Evolutionary conservation across 2,888 invertebrate species (phyloP), one percentile per base, ranked within the genome.

Genomic region (Agrilus biguttatus): DNA sequence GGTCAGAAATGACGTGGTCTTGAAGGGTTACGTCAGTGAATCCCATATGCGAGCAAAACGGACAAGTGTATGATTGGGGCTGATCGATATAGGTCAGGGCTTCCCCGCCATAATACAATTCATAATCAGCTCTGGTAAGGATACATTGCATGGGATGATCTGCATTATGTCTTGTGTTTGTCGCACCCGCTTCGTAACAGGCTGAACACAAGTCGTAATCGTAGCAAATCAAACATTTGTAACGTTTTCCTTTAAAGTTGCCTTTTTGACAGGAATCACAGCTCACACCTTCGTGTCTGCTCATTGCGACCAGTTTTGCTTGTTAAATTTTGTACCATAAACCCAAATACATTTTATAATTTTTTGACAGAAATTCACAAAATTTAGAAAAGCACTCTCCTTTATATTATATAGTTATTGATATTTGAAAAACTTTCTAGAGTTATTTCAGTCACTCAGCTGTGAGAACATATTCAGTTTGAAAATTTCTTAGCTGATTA

Each of bases 91-190:
- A 23, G 8, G 13, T 12, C 8, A 23, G 3, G n/a, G 37, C 12
- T 35, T 34, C 42, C 12, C 38, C 38, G 5, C 42, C 42, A 14
- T 17, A 42, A 17, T 42, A 42, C 14, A 42, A 36, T 14, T 38
- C 38, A 10, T 17, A 10, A 14, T 42, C 42, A 12, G 33, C 39
- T 3, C 36, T 32, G 14, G 43, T 32, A 12, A 43, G n/a, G 12
- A 43, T 43, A 12, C 43, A 43, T 17, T 43, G 43, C 43, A 43
- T 43, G 2, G 43, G 39, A 36, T 43, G 43, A 12, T 35, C 33
- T 10, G 35, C 21, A 5, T 39, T 39, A 28, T 39, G 43, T n/a
- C 33, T 38, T 10, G 32, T 32, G 3, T 34, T 36, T n/a, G 36
- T 35, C 10, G 14, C 39, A 17, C 39, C 39, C 3, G 39, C 12